These are phyloP conservation scores for Pelecanoides urinatrix DNA, from an alignment of 2,113 vertebrate species.

Conservation along the genomic window DNA sequence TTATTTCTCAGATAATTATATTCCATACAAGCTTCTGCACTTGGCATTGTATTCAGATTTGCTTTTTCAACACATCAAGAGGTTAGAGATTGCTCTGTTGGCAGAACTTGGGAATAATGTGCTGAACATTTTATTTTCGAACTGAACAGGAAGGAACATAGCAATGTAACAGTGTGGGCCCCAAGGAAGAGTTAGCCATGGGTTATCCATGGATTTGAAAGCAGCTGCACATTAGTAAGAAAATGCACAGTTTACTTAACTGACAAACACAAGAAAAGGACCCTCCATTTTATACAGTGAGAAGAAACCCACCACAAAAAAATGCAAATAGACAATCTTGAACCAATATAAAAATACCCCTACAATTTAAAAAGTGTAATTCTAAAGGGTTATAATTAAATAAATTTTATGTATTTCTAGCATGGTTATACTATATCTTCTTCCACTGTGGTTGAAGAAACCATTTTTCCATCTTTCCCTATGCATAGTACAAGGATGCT, in stretches of 20 bases:
- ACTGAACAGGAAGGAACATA: background rate
- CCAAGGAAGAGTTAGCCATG: background rate
- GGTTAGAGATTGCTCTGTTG: background rate
- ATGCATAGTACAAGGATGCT: background rate
- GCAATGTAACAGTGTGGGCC: background rate
- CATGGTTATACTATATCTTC: background rate
- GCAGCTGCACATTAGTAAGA: background rate
- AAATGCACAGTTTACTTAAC: background rate
- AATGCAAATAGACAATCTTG: background rate
- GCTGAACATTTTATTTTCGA: background rate
- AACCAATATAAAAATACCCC: background rate
- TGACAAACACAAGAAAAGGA: background rate
- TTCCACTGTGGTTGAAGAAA: background rate
- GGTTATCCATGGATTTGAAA: background rate
- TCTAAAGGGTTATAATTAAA: background rate
- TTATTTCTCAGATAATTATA: background rate
- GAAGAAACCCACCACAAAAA: background rate
- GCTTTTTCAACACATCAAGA: background rate
- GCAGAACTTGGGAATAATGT: background rate
- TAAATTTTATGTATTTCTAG: background rate
- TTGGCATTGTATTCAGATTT: background rate
- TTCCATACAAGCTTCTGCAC: background rate
- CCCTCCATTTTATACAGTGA: background rate
- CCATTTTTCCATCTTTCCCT: background rate
- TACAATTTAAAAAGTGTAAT: background rate